phyloP scores from a whole-genome alignment of 23 tunicate species.

The Ascidia mentula region DNA sequence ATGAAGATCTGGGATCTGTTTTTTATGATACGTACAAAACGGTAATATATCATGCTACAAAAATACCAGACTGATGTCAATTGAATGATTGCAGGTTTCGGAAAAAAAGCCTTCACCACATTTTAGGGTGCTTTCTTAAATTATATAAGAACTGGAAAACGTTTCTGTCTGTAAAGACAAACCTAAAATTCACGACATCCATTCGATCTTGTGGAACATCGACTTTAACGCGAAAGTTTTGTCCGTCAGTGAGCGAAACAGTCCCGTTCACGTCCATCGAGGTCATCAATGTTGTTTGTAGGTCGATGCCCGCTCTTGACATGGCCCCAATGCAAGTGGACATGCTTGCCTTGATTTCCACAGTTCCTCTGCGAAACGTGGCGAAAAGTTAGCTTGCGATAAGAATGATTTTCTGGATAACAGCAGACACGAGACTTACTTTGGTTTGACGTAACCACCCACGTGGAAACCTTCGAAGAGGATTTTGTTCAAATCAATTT shows the following conservation, averaged over 20 bases:
- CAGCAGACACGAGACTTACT: neutral
- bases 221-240: slow-evolving; percentile 18
- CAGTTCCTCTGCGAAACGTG: slow-evolving; percentile 6
- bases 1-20: slow-evolving; percentile 13
- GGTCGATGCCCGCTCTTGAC: slow-evolving; percentile 12
- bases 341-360: slow-evolving; percentile 20
- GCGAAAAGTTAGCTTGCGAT: neutral
- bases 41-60: too few species aligned
- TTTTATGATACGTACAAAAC: too few species aligned
- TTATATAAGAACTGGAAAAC: too few species aligned
- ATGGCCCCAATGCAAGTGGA: neutral
- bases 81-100: too few species aligned
- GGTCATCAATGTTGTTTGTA: slow-evolving; percentile 11
- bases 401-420: neutral
- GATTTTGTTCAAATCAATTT: slow-evolving; percentile 8
- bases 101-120: too few species aligned
- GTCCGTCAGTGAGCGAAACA: slow-evolving; percentile 1
- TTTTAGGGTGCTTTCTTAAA: too few species aligned
- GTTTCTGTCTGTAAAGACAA: neutral
- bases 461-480: slow-evolving; percentile 16
- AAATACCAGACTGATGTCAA: too few species aligned
- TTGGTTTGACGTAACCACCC: slow-evolving; percentile 7
- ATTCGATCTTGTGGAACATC: slow-evolving; percentile 22
- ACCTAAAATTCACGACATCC: slow-evolving; percentile 19
- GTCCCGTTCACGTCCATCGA: slow-evolving; percentile 25